Percentiles rank a stretch among this genome's conserved stretches.
These are phyloP conservation scores for Paguma larvata DNA, from an alignment of 2,797 vertebrate genomes.

Conservation along the genomic window DNA sequence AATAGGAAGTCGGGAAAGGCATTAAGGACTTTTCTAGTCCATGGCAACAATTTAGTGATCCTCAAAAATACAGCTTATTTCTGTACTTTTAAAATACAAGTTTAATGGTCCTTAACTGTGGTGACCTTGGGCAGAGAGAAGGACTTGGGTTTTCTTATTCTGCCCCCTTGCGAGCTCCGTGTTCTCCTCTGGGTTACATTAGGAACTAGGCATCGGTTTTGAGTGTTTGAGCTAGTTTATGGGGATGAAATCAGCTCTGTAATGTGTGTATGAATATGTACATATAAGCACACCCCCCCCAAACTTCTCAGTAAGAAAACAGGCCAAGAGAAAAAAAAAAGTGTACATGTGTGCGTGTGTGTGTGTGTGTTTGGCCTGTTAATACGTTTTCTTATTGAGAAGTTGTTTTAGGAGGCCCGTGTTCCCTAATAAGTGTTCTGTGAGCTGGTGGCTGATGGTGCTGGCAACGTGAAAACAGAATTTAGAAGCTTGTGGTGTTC, in stretches of 20 bases:
- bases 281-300: not conserved
- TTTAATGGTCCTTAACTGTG: not conserved
- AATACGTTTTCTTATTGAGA: not conserved
- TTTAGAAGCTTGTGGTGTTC: constrained; percentile 51
- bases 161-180: not conserved
- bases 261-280: not conserved
- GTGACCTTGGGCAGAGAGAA: not conserved
- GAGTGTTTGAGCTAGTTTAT: not conserved
- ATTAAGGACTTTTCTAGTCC: constrained; percentile 39
- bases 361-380: not conserved
- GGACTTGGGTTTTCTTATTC: not conserved
- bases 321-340: not conserved
- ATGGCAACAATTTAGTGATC: not conserved
- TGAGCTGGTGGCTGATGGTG: not conserved
- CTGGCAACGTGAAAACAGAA: not conserved
- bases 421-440: not conserved
- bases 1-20: constrained; percentile 59
- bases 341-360: not conserved
- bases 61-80: constrained; percentile 22
- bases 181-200: not conserved
- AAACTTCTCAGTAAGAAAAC: not conserved
- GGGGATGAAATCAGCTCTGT: constrained; percentile 16
- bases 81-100: constrained; percentile 45
- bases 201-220: not conserved
- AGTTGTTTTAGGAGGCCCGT: not conserved